Evolutionary conservation across 2,888 invertebrate species (phyloP).

Genomic region (Xanthorhoe designata): DNA sequence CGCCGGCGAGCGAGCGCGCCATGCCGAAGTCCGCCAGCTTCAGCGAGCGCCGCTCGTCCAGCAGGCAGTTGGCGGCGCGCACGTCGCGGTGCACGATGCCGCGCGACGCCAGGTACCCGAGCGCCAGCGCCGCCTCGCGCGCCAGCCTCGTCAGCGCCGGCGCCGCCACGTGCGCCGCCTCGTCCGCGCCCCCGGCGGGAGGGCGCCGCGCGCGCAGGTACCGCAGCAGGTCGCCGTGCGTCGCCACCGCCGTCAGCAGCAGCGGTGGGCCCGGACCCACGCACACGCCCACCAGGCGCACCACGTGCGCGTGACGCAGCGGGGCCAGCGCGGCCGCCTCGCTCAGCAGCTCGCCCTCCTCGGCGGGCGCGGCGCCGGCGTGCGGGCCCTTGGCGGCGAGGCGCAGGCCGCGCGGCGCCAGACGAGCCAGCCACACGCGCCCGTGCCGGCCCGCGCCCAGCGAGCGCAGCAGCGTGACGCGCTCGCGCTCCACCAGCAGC

Average conservation of each 20-base stretch:
- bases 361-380: constrained; percentile 90
- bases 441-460: constrained; percentile 68
- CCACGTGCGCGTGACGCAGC: constrained; percentile 94
- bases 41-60: constrained; percentile 89
- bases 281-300: constrained; percentile 91
- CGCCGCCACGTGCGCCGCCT: constrained; percentile 57
- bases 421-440: constrained; percentile 59
- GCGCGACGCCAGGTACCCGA: constrained; percentile 88
- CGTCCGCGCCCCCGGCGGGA: constrained; percentile 85
- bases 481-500: constrained; percentile 52
- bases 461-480: constrained; percentile 33
- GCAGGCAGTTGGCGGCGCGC: constrained; percentile 91
- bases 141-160: constrained; percentile 61
- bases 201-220: constrained; percentile 90
- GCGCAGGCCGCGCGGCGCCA: constrained; percentile 46
- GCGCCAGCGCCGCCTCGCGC: constrained; percentile 56
- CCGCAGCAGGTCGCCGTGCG: constrained; percentile 94
- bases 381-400: constrained; percentile 94
- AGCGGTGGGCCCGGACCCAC: constrained; percentile 93
- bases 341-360: constrained; percentile 89
- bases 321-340: constrained; percentile 96
- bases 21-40: constrained; percentile 95
- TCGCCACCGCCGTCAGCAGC: constrained; percentile 96
- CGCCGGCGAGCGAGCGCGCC: constrained; percentile 87
- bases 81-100: constrained; percentile 95